A percentile compares a stretch with the other conserved stretches of the same genome.
phyloP scores from a whole-genome alignment of 2,113 vertebrate genomes.

The Dasyprocta punctata region DNA sequence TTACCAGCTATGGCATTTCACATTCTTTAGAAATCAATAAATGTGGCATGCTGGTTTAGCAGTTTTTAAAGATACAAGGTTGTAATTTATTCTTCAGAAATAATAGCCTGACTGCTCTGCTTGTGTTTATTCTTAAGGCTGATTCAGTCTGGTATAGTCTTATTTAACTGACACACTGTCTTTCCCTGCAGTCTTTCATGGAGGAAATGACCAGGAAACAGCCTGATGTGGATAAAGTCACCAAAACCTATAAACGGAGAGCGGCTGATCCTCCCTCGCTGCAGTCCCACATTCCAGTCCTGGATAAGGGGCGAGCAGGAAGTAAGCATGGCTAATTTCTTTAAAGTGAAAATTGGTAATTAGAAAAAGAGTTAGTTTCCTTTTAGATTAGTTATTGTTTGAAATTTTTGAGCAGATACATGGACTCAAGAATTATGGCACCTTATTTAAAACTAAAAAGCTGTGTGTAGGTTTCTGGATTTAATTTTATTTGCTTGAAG shows the following conservation, averaged over 20 bases:
- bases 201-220: constrained; percentile 99
- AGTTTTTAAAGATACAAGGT: neutral
- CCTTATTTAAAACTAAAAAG: neutral
- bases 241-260: constrained; percentile 98
- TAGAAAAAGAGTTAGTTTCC: neutral
- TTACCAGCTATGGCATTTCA: neutral
- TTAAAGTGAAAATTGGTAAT: constrained; percentile 19
- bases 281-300: constrained; percentile 96
- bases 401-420: neutral
- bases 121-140: neutral
- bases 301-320: constrained; percentile 93
- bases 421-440: neutral
- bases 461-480: neutral
- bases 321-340: constrained; percentile 88
- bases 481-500: neutral
- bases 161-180: constrained; percentile 49
- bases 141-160: constrained; percentile 33
- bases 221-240: constrained; percentile 98
- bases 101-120: neutral
- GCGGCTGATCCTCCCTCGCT: constrained; percentile 85
- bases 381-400: neutral
- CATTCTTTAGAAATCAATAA: neutral
- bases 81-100: neutral
- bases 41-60: neutral
- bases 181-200: constrained; percentile 93